These are phyloP conservation scores for Prosopocoilus inquinatus DNA, from an alignment of 2,888 invertebrate genomes.

Conservation along the genomic window DNA sequence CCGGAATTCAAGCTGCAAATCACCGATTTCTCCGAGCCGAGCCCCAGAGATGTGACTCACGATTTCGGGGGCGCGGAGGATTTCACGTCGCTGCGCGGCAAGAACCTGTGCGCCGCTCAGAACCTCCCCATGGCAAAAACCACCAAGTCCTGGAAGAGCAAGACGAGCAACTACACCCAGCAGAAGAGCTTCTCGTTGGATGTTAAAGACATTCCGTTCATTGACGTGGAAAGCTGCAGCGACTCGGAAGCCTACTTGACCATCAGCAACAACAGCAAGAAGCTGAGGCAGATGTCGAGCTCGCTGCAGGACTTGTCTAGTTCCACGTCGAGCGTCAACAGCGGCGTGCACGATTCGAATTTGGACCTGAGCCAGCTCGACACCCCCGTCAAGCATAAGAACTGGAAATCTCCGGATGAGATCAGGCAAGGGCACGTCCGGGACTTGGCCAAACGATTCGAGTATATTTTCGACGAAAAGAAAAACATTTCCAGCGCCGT, in stretches of 20 bases:
- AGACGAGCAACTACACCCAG: conserved; percentile 39
- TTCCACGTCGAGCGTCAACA: conserved; percentile 49
- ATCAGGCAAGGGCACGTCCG: conserved; percentile 67
- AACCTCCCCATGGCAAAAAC: conserved; percentile 1
- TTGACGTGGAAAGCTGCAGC: conserved; percentile 35
- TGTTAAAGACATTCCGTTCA: conserved; percentile 34
- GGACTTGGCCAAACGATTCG: conserved; percentile 68
- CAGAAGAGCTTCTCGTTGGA: conserved; percentile 47
- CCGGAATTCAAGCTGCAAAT: conserved; percentile 47
- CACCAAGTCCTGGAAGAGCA: conserved; percentile 34
- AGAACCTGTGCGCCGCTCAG: conserved; percentile 4
- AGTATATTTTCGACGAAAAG: conserved; percentile 45
- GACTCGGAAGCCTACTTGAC: conserved; percentile 30
- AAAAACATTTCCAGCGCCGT: conserved; percentile 34
- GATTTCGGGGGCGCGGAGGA: conserved; percentile 42
- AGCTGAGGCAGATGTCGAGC: conserved; percentile 39
- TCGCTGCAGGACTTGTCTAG: conserved; percentile 49
- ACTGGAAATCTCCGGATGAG: conserved; percentile 71
- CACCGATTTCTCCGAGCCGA: conserved; percentile 49
- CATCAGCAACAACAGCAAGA: conserved; percentile 38
- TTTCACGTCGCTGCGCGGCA: conserved; percentile 9
- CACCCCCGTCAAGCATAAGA: conserved; percentile 50
- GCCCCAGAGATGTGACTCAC: conserved; percentile 50
- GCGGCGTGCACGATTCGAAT: conserved; percentile 46
- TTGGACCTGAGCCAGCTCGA: conserved; percentile 47